Evolutionary conservation across 2,888 invertebrate species (phyloP), one percentile per base, ranked within the genome.

Genomic region (Eupithecia dodoneata): DNA sequence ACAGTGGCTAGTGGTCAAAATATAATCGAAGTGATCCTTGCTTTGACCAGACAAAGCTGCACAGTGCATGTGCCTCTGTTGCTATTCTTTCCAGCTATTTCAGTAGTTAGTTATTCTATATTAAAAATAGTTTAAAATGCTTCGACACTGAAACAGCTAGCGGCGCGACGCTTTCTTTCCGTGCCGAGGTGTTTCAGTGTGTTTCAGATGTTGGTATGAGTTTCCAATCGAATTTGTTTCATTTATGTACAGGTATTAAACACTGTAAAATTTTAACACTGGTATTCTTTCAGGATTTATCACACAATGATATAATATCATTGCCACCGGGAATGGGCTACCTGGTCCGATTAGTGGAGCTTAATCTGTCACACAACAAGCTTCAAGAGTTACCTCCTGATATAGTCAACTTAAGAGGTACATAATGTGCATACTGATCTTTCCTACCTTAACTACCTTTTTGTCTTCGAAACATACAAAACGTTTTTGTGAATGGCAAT

Each of bases 271-370:
- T 3, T 55, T 6, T 2, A 18, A 55, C 5, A 5, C 59, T 10
- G 10, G 10, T 67, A 66, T 76, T 77, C 12, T 87, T 94, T 76
- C 91, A 98, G 98, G 97, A 98, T 93, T 91, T 98, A 84, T 97
- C 98, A 55, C 95, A 97, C 93, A 98, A 98, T 93, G 95, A 96
- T 86, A 91, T 99, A 92, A 95, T 95, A 81, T 92, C 90, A 79
- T 90, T 99, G 88, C 98, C 98, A 45, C 95, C 96, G 81, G 98
- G 98, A 86, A 96, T 98, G 95, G 98, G 98, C 81, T 98, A 97
- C 92, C 92, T 98, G 90, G 97, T 98, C 80, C 96, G 98, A 84
- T 94, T 98, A 89, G 96, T 96, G 76, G 96, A 97, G 87, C 92
- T 98, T 82, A 96, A 97, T 89, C 89, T 98, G 79, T 97, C 97